Percentiles rank a stretch among this genome's conserved stretches.
These are phyloP conservation scores for Sebastes matsubarae DNA, from an alignment of 2,797 vertebrate species.

Conservation along the genomic window DNA sequence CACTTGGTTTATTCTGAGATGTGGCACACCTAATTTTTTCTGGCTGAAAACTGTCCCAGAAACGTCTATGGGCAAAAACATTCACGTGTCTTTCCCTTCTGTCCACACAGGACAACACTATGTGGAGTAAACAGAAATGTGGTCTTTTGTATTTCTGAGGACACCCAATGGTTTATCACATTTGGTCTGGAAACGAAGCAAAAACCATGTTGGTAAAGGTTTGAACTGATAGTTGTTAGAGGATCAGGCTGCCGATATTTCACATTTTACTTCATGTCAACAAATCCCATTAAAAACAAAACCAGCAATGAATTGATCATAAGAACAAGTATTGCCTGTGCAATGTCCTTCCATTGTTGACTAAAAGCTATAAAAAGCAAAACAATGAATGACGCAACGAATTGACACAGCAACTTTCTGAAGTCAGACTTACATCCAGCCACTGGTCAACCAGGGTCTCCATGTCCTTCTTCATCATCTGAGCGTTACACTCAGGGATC, in stretches of 20 bases:
- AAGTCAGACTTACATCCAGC: slow-evolving; percentile 89
- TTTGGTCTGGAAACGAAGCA: background rate
- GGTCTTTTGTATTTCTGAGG: background rate
- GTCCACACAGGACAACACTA: too few relatives aligned
- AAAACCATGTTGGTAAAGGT: too few relatives aligned
- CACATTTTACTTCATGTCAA: background rate
- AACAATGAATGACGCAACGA: background rate
- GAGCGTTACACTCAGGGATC: slow-evolving; percentile 86
- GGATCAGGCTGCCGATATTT: background rate
- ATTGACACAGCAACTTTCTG: background rate
- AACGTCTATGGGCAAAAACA: too few relatives aligned
- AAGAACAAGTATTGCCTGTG: background rate
- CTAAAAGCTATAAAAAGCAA: background rate
- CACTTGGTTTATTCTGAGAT: too few relatives aligned
- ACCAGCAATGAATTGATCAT: background rate
- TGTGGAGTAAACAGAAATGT: background rate
- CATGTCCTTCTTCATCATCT: slow-evolving; percentile 87
- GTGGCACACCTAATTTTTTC: accelerated
- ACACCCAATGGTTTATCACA: background rate
- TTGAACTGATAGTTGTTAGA: too few relatives aligned
- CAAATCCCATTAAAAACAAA: background rate
- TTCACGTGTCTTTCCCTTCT: too few relatives aligned
- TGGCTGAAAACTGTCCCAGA: too few relatives aligned
- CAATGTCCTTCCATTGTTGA: background rate
- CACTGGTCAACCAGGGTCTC: slow-evolving; percentile 91